Base-by-base conservation (phyloP, 2,797 vertebrate species). In the Dendrocincla tyrannina region DNA sequence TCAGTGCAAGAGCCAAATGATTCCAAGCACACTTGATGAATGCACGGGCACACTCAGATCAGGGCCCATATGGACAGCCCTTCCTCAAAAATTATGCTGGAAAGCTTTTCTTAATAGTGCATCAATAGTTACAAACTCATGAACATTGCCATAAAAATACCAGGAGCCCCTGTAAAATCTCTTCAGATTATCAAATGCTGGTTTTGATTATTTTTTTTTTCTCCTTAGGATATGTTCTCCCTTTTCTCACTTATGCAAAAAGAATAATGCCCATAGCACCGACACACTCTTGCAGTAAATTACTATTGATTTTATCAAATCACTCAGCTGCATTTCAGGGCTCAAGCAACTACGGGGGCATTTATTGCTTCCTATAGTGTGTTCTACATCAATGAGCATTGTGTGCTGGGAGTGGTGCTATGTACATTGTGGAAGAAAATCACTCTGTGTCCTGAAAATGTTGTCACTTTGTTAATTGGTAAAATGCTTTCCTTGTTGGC, bases 261-360 rank as follows among this genome's bases (percentile, higher is more conserved):
- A 33, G 28, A 80, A 15, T 35, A 83, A 50, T 19, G n/a, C 24
- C 42, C 49, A 15, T 13, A 44, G 37, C 50, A 66, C 35, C 68
- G 78, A 64, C 75, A 64, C 13, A 30, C 4, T 15, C 30, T 37
- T 82, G 53, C 60, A 84, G 73, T 83, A 78, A 94, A 93, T 91
- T 73, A 35, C 59, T 86, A 76, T 89, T 69, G 92, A 95, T 78
- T 95, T 91, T 69, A 88, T 76, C 53, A 87, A 88, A 83, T 85
- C 2, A 2, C 23, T 90, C 28, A 35, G 66, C 76, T 92, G 62
- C 66, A 86, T 96, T 89, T 94, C 32, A 37, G 66, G 72, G 66
- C 53, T 78, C 68, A 75, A 77, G 62, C 46, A 83, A 44, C 63
- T 73, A 10, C 1, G 1, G 32, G 33, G 33, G 9, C 58, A 69